Base-by-base conservation (phyloP, 1,140 invertebrate species). In the Lerema accius region DNA sequence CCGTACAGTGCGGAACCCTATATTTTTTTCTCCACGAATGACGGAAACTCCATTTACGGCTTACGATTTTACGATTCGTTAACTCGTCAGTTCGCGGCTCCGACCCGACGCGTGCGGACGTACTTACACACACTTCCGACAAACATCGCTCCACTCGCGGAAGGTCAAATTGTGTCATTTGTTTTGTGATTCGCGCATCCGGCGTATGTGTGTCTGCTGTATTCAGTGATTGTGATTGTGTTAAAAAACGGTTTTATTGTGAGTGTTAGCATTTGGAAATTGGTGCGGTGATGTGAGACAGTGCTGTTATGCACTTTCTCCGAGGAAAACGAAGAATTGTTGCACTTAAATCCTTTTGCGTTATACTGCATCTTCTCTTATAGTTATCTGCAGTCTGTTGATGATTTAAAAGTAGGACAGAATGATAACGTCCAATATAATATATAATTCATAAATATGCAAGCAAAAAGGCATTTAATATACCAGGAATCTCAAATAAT, bases 291-390 rank as follows among this genome's bases (percentile, higher is more conserved):
- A 40, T 9, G 51, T 55, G 39, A 55, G 23, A 40, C 50, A 42
- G 17, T 26, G 28, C 23, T 26, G 51, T 42, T 42, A 42, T 55
- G 51, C 51, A 56, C 51, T 56, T 56, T 53, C 50, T 53, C 50
- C 50, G 50, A 40, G 50, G 40, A 28, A 53, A 53, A 40, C 39
- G 50, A 35, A 53, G 35, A 14, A 35, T 53, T 53, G 50, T 40
- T 35, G 37, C 40, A 53, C 39, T 53, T 53, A 35, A 35, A 53
- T 53, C 50, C 37, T 53, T 23, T 39, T 53, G 37, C 50, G 37
- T 53, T 13, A 23, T 53, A 39, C 17, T n/a, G 15, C 32, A 35
- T 23, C 23, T 49, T 23, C 19, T 23, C 19, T 23, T 23, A 5
- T 23, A 3, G 5, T 23, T 23, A 23, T 23, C 19, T 23, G 19